phyloP scores from a whole-genome alignment of 1,140 invertebrate species.

The Pristionchus pacificus region DNA sequence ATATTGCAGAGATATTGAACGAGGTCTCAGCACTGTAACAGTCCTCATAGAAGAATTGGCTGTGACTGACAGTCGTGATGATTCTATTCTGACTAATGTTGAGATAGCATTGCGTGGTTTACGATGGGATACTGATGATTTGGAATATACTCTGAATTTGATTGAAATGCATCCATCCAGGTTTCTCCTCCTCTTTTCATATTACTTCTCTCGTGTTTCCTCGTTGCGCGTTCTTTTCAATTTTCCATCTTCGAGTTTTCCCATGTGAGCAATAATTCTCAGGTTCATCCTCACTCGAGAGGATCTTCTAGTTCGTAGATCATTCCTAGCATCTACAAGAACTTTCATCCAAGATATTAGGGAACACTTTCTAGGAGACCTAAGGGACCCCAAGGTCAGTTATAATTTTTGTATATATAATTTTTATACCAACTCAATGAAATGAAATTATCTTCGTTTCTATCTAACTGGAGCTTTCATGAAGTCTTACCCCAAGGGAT shows the following conservation, averaged over 20 bases:
- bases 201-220: too few relatives aligned
- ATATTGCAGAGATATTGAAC: neutral
- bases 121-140: neutral
- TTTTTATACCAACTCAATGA: too few relatives aligned
- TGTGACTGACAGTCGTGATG: neutral
- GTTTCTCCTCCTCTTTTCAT: too few relatives aligned
- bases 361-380: neutral
- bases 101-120: neutral
- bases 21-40: neutral
- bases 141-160: neutral
- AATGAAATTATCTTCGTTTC: too few relatives aligned
- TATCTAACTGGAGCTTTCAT: too few relatives aligned
- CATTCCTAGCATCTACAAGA: neutral
- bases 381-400: too few relatives aligned
- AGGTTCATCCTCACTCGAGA: neutral
- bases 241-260: too few relatives aligned
- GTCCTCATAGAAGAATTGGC: neutral
- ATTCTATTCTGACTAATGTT: neutral
- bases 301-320: neutral
- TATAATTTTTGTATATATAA: too few relatives aligned
- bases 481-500: too few relatives aligned
- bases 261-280: too few relatives aligned
- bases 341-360: neutral
- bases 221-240: neutral
- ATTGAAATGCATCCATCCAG: neutral